Conservation (phyloP, 92 coral and sea anemone genomes). For the Phenganax stokvisi region DNA sequence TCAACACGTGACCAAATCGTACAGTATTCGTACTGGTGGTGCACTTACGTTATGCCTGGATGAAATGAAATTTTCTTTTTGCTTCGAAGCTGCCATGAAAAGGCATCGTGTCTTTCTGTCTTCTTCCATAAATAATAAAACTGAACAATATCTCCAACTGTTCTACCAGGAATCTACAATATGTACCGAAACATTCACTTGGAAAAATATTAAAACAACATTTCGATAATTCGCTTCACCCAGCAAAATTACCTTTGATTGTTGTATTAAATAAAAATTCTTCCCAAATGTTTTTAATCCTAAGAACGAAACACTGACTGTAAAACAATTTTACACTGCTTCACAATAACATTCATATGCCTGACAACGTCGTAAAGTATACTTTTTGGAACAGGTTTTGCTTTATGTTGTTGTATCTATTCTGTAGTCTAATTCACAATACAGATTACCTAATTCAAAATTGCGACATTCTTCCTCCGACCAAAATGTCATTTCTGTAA, state of each 20-base stretch:
- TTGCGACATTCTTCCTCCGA: constrained; percentile 98
- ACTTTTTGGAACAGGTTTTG: no score
- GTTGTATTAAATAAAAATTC: constrained; percentile 87
- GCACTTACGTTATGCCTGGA: constrained; percentile 98
- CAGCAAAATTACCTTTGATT: constrained; percentile 60
- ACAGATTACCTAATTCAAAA: constrained; percentile 88
- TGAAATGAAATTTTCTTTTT: constrained; percentile 96
- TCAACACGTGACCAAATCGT: neutral
- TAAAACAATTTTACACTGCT: neutral
- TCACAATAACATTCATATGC: neutral
- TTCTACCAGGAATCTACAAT: constrained; percentile 70
- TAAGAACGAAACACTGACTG: constrained; percentile 19
- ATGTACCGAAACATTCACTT: neutral
- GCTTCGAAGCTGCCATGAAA: constrained; percentile 86
- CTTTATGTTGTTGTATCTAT: no score
- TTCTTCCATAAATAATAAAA: constrained; percentile 97
- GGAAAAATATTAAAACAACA: neutral
- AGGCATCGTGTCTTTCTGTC: constrained; percentile 97
- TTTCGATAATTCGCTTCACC: neutral
- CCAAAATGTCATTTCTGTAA: constrained; percentile 92
- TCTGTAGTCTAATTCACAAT: neutral
- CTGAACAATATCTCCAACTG: constrained; percentile 93
- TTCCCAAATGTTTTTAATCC: constrained; percentile 89
- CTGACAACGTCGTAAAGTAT: no score
- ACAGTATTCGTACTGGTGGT: no score